phyloP scores from a whole-genome alignment of 2,113 vertebrate genomes.

The Galemys pyrenaicus region DNA sequence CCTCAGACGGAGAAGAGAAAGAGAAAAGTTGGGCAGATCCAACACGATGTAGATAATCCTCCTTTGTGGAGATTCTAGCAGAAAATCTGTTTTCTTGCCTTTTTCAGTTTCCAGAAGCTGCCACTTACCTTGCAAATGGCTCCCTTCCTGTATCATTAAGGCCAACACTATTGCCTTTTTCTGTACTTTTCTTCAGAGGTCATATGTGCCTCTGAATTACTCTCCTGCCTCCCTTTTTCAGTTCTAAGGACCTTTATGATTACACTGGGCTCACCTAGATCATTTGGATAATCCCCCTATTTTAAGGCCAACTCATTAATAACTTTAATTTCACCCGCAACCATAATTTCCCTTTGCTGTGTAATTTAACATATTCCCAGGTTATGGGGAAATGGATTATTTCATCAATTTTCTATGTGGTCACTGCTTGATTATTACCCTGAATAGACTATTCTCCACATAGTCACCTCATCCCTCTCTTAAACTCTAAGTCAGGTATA shows the following conservation, averaged over 20 bases:
- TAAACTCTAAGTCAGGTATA: neutral
- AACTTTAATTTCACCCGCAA: neutral
- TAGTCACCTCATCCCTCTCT: neutral
- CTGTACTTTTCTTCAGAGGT: neutral
- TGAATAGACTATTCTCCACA: neutral
- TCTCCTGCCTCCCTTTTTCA: neutral
- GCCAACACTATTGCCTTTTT: neutral
- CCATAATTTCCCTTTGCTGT: neutral
- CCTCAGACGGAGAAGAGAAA: too few relatives aligned
- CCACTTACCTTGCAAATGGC: neutral
- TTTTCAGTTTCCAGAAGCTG: neutral
- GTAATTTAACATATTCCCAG: neutral
- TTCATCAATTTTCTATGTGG: neutral
- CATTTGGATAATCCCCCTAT: neutral
- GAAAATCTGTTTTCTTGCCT: neutral
- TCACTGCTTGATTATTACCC: neutral
- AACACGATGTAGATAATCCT: neutral
- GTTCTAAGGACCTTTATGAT: neutral
- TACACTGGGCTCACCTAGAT: neutral
- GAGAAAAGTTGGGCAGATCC: neutral
- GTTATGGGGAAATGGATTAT: neutral
- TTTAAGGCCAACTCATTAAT: neutral
- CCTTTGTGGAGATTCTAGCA: neutral
- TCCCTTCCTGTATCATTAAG: neutral
- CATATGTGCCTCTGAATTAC: neutral